These are phyloP conservation scores for Choloepus hoffmanni DNA, from an alignment of 2,113 vertebrate species.

Conservation along the genomic window DNA sequence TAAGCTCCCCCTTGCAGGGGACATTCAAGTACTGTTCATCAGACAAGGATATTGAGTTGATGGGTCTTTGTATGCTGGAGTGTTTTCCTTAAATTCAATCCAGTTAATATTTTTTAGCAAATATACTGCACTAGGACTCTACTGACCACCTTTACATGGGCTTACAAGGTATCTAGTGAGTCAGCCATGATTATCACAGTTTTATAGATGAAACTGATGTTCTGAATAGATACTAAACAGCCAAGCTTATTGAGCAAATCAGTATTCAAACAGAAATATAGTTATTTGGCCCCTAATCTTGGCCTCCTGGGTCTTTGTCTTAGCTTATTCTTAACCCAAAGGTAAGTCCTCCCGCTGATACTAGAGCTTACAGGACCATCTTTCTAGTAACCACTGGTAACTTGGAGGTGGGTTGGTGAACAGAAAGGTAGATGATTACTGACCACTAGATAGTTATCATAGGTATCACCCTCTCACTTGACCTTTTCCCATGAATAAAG, in stretches of 20 bases:
- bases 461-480: not conserved
- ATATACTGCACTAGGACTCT: not conserved
- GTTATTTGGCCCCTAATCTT: not conserved
- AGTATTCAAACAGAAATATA: not conserved
- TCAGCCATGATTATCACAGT: not conserved
- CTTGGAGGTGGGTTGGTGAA: not conserved
- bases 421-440: not conserved
- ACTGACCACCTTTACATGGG: not conserved
- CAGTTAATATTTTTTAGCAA: not conserved
- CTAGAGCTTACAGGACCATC: not conserved
- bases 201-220: not conserved
- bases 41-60: not conserved
- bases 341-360: not conserved
- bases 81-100: not conserved
- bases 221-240: not conserved
- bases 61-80: not conserved
- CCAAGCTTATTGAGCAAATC: not conserved
- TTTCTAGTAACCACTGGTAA: not conserved
- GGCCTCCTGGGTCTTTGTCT: not conserved
- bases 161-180: not conserved
- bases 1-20: not conserved
- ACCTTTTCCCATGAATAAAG: not conserved
- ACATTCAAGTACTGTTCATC: not conserved
- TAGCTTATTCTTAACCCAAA: not conserved
- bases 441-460: not conserved